These are phyloP conservation scores for Euphysa ruthae DNA, from an alignment of 30 jellyfish, hydroid and myxozoan genomes.

Conservation along the genomic window DNA sequence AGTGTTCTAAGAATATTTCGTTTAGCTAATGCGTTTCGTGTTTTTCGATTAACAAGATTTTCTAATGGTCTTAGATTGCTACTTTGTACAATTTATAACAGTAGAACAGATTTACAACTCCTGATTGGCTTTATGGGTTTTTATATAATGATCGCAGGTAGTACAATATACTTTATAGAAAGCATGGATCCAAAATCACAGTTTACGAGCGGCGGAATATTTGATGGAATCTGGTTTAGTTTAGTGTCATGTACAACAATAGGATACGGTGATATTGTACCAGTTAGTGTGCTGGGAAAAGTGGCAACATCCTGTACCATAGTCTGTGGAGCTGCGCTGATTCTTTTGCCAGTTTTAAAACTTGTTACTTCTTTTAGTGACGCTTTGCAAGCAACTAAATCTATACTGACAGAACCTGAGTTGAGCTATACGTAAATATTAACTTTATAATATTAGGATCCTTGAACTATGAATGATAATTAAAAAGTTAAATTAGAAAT, in stretches of 20 bases:
- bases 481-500: too few relatives aligned
- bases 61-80: constrained; percentile 76
- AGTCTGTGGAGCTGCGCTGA: constrained; percentile 65
- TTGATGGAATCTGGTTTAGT: constrained; percentile 75
- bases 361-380: constrained; percentile 68
- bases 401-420: too few relatives aligned
- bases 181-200: constrained; percentile 32
- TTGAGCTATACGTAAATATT: too few relatives aligned
- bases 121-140: constrained; percentile 51
- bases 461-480: too few relatives aligned
- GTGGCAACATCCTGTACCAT: constrained; percentile 49
- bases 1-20: constrained; percentile 62
- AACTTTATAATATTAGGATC: too few relatives aligned
- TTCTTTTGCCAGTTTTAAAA: constrained; percentile 63
- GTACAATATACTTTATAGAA: constrained; percentile 60
- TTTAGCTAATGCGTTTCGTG: constrained; percentile 65
- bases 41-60: constrained; percentile 57
- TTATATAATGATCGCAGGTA: constrained; percentile 54
- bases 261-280: constrained; percentile 77
- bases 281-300: constrained; percentile 46
- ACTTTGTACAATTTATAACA: constrained; percentile 52
- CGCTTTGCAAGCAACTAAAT: constrained; percentile 65
- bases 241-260: constrained; percentile 74
- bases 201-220: constrained; percentile 36
- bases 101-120: constrained; percentile 73